These are phyloP conservation scores for Caenorhabditis virilis DNA, from an alignment of 2,888 invertebrate species.

Conservation along the genomic window DNA sequence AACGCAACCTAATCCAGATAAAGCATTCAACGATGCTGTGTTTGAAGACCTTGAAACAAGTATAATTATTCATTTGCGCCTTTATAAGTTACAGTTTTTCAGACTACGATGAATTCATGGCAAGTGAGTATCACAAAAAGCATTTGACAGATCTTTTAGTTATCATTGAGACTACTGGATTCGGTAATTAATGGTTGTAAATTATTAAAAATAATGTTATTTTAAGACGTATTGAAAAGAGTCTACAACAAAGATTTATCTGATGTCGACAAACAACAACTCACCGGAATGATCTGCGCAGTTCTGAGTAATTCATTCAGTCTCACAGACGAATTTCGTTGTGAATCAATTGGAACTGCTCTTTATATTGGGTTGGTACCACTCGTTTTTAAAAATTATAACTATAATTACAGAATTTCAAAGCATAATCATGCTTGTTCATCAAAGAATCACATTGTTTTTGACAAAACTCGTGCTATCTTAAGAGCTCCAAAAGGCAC, in stretches of 20 bases:
- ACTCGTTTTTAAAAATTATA: not conserved
- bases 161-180: no score
- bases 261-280: conserved; percentile 6
- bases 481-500: conserved; percentile 2
- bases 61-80: not conserved
- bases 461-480: conserved; percentile 12
- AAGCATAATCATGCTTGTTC: conserved; percentile 32
- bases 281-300: conserved; percentile 12
- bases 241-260: no score
- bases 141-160: no score
- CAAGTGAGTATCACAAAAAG: no score
- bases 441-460: conserved; percentile 19
- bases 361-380: conserved; percentile 9
- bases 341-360: conserved; percentile 21
- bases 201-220: no score
- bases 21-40: not conserved
- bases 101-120: conserved; percentile 23
- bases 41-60: conserved; percentile 1
- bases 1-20: not conserved
- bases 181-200: no score
- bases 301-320: conserved; percentile 27
- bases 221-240: no score
- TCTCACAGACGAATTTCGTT: conserved; percentile 12
- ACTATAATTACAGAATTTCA: conserved; percentile 4
- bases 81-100: conserved; percentile 1